Evolutionary conservation across 2,113 vertebrate species (phyloP).

Genomic region (Colius striatus): DNA sequence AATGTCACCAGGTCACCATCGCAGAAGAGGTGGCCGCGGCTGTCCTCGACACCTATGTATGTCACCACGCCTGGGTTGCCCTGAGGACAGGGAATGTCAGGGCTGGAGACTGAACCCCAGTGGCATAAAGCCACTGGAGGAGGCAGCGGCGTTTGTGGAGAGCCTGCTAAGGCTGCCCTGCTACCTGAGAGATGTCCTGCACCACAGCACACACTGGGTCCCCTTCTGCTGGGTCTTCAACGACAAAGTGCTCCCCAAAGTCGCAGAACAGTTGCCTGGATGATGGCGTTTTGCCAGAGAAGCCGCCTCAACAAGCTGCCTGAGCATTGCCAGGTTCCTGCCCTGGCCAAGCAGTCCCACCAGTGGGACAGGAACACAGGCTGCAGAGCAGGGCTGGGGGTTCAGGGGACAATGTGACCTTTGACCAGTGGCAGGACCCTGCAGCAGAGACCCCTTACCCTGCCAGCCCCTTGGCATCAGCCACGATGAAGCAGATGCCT

Average conservation of each 20-base stretch:
- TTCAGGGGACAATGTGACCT: background rate
- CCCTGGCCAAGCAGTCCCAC: fast-evolving
- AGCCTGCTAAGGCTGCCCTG: background rate
- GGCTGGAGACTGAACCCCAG: fast-evolving
- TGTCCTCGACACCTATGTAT: constrained; percentile 15
- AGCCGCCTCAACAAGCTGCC: background rate
- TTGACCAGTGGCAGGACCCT: background rate
- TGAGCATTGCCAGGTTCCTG: background rate
- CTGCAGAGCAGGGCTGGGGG: background rate
- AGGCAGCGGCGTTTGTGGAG: fast-evolving
- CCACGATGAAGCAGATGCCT: constrained; percentile 82
- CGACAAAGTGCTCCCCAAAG: constrained; percentile 83
- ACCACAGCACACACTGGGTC: constrained; percentile 69
- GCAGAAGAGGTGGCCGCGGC: background rate
- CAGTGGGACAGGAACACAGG: fast-evolving
- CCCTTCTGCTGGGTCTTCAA: constrained; percentile 78
- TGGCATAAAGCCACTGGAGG: background rate
- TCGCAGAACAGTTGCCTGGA: constrained; percentile 92
- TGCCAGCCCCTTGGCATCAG: constrained; percentile 85
- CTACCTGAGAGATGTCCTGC: constrained; percentile 83
- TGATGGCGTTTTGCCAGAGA: fast-evolving
- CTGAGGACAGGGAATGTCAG: constrained; percentile 6
- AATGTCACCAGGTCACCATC: constrained; percentile 78
- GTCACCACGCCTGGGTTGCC: constrained; percentile 83
- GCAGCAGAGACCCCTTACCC: constrained; percentile 74